Conservation (phyloP, 2,888 invertebrate genomes). For the Embidobia sp. region DNA sequence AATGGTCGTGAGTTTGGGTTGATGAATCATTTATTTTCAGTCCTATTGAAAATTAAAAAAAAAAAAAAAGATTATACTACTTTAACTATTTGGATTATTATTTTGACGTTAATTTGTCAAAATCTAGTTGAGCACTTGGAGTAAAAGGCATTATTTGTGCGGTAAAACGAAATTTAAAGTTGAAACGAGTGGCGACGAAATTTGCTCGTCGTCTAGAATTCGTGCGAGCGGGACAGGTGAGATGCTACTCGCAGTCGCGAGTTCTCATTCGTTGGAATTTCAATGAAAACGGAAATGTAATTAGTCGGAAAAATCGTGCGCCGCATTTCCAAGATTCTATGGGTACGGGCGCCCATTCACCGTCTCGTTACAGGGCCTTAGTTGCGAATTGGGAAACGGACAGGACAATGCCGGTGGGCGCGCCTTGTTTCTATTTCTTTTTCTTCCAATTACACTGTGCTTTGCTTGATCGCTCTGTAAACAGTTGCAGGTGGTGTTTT, state of each 20-base stretch:
- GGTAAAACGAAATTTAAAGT: neutral
- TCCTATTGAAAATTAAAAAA: too few relatives aligned
- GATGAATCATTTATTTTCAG: too few relatives aligned
- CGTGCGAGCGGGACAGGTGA: slow-evolving; percentile 18
- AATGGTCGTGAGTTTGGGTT: too few relatives aligned
- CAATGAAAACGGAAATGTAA: slow-evolving; percentile 57
- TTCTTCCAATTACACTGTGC: slow-evolving; percentile 39
- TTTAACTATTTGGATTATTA: too few relatives aligned
- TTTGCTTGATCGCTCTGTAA: slow-evolving; percentile 44
- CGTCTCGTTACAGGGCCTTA: slow-evolving; percentile 45
- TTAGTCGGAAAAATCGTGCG: slow-evolving; percentile 54
- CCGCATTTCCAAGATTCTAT: slow-evolving; percentile 51
- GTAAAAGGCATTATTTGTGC: neutral
- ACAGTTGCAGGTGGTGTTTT: slow-evolving; percentile 56
- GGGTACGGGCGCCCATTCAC: slow-evolving; percentile 37
- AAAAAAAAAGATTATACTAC: too few relatives aligned
- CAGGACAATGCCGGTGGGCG: slow-evolving; percentile 75
- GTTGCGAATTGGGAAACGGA: slow-evolving; percentile 64
- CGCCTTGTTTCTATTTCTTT: slow-evolving; percentile 73
- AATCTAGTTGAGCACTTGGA: too few relatives aligned
- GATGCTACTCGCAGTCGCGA: slow-evolving; percentile 40
- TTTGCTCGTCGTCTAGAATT: slow-evolving; percentile 27
- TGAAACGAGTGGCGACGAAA: neutral
- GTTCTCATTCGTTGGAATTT: slow-evolving; percentile 37
- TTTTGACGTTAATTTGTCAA: too few relatives aligned